Conservation (phyloP, 2,113 vertebrate species). For the Miniopterus natalensis region DNA sequence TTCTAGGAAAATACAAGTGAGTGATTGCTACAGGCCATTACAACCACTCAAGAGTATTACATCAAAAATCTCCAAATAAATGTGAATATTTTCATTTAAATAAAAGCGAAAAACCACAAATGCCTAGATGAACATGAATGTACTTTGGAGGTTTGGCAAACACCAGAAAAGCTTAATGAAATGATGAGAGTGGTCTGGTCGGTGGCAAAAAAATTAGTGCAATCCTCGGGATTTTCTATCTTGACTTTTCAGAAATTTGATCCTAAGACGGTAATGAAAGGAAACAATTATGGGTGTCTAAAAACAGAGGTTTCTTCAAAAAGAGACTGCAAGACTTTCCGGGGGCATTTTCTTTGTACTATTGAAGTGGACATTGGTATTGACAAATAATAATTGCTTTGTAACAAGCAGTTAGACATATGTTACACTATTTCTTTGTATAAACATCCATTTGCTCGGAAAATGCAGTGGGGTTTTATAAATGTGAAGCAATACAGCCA, state of each 20-base stretch:
- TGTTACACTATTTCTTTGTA: slow-evolving; percentile 51
- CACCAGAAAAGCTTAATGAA: not conserved
- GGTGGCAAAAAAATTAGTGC: not conserved
- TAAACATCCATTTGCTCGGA: slow-evolving; percentile 48
- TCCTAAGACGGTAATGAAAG: not conserved
- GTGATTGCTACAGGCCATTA: not conserved
- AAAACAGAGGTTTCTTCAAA: not conserved
- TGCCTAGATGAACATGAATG: not conserved
- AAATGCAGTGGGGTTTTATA: slow-evolving; percentile 58
- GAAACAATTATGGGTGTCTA: slow-evolving; percentile 41
- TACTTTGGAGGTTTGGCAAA: not conserved
- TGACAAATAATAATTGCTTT: slow-evolving; percentile 62
- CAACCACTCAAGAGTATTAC: not conserved
- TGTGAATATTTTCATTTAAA: not conserved
- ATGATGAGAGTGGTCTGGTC: not conserved
- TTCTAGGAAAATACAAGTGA: slow-evolving; percentile 34
- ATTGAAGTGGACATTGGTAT: slow-evolving; percentile 47
- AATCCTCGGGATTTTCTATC: not conserved
- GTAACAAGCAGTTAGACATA: slow-evolving; percentile 39
- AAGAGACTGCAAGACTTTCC: not conserved
- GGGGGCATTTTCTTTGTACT: not conserved
- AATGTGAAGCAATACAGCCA: slow-evolving; percentile 35
- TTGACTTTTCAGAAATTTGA: slow-evolving; percentile 49
- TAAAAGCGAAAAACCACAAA: slow-evolving; percentile 38
- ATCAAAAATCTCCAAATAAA: not conserved